Evolutionary conservation across 2,797 vertebrate species (phyloP).

Genomic region (Cossypha dichroa): DNA sequence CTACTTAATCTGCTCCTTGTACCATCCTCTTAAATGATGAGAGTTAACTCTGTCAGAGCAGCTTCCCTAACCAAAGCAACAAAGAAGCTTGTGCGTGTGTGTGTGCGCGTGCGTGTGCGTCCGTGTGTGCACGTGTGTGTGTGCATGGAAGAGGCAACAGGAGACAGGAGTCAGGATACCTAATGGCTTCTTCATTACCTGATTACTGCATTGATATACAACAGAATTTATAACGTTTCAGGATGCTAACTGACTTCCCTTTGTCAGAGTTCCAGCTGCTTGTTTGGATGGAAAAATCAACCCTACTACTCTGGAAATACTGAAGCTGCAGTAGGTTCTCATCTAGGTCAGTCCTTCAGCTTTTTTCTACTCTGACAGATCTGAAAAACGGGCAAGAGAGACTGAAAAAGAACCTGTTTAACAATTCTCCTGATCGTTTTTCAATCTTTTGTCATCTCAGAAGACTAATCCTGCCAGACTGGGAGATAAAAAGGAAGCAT

Average conservation of each 20-base stretch:
- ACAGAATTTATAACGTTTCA: neutral
- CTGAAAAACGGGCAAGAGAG: slow-evolving; percentile 4
- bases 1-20: neutral
- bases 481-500: slow-evolving; percentile 55
- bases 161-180: neutral
- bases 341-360: neutral
- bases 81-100: neutral
- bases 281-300: neutral
- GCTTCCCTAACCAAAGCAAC: neutral
- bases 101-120: fast-evolving
- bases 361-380: neutral
- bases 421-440: slow-evolving; percentile 2
- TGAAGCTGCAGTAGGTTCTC: neutral
- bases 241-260: slow-evolving; percentile 29
- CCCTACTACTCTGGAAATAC: neutral
- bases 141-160: neutral
- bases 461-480: neutral
- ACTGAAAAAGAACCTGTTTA: slow-evolving; percentile 26
- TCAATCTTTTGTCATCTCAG: slow-evolving; percentile 12
- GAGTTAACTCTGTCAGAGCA: neutral
- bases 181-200: neutral
- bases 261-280: slow-evolving; percentile 21
- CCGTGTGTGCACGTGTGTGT: neutral
- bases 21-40: neutral
- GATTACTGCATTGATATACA: neutral